Percentiles rank a stretch among this genome's conserved stretches.
Evolutionary conservation across 2,113 vertebrate species (phyloP).

Genomic region (Chaetodon trifascialis): DNA sequence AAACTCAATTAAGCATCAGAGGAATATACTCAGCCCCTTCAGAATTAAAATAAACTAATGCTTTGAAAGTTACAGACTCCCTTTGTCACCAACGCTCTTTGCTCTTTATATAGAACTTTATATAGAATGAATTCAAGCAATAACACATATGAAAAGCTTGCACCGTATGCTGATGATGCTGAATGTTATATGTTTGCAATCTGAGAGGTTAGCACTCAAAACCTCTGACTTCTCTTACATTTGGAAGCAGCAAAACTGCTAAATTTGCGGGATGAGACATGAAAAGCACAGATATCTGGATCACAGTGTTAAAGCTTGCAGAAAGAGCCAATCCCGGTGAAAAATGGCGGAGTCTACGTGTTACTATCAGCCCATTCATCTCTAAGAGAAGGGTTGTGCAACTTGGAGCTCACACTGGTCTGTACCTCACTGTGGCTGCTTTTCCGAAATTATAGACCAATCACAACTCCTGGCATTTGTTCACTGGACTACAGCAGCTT

Average conservation of each 20-base stretch:
- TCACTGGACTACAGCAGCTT: not conserved
- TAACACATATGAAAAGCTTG: not conserved
- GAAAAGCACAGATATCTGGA: not conserved
- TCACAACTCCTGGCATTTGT: not conserved
- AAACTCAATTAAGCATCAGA: not conserved
- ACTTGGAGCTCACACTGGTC: not conserved
- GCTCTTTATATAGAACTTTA: not conserved
- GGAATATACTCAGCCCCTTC: not conserved
- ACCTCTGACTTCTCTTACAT: not conserved
- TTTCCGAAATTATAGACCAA: not conserved
- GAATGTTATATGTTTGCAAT: not conserved
- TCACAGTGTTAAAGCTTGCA: not conserved
- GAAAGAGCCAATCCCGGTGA: not conserved
- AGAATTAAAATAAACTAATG: not conserved
- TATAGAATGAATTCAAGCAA: not conserved
- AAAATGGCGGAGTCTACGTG: not conserved
- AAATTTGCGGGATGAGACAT: not conserved
- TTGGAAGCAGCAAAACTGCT: not conserved
- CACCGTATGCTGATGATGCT: conserved; percentile 7
- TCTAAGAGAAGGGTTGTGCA: not conserved
- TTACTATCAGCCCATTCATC: not conserved
- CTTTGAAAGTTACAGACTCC: not conserved
- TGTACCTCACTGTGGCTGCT: not conserved
- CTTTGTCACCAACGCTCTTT: not conserved
- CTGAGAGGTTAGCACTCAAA: not conserved